Conservation (phyloP, 2,888 invertebrate species). For the Portevinia maculata region DNA sequence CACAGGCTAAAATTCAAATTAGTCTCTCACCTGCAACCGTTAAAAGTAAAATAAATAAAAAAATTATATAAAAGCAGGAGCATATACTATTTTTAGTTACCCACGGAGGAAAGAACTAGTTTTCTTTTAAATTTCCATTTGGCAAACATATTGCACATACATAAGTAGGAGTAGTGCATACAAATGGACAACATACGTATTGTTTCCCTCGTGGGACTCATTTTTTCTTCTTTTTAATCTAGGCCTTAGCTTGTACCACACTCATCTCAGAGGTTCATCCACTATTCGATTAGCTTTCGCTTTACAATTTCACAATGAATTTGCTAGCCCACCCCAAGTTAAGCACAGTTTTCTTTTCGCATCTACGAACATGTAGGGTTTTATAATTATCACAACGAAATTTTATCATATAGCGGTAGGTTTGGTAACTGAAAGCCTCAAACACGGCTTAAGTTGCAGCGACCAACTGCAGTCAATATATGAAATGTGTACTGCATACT, state of each 20-base stretch:
- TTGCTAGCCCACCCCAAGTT: constrained; percentile 1
- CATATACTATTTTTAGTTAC: constrained; percentile 15
- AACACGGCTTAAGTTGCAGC: too few relatives aligned
- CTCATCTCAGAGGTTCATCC: too few relatives aligned
- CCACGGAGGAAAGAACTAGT: constrained; percentile 18
- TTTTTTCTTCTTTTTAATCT: constrained; percentile 26
- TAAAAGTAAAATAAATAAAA: constrained; percentile 16
- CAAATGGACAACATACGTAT: too few relatives aligned
- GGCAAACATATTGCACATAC: constrained; percentile 11
- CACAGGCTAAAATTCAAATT: constrained; percentile 8
- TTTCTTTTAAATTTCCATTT: constrained; percentile 35
- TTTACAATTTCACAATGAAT: not conserved
- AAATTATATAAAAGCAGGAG: not conserved
- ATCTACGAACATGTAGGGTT: not conserved
- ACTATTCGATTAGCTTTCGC: constrained; percentile 7
- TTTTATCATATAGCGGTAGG: constrained; percentile 14
- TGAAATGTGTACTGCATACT: not conserved
- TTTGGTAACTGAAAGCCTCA: not conserved
- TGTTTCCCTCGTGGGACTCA: not conserved
- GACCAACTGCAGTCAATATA: not conserved
- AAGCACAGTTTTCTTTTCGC: not conserved
- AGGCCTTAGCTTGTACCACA: not conserved
- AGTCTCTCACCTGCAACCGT: constrained; percentile 41
- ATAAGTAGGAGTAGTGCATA: too few relatives aligned
- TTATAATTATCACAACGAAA: not conserved